Percentiles rank a stretch among this genome's conserved stretches.
Evolutionary conservation across 2,797 vertebrate genomes (phyloP).

Genomic region (Rhodeus uyekii): DNA sequence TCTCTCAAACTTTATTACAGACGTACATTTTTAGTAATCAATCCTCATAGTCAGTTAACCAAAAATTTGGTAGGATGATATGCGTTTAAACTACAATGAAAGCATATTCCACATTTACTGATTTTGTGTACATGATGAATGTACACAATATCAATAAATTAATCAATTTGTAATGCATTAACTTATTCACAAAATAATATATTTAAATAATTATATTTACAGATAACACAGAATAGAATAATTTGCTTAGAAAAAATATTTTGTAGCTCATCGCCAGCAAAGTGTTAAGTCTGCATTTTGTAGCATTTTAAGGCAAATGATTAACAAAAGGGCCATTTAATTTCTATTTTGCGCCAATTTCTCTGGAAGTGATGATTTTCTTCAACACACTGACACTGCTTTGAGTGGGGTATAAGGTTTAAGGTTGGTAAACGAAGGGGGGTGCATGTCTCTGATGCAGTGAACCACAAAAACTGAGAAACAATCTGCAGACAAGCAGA

Average conservation of each 20-base stretch:
- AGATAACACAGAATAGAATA: not conserved
- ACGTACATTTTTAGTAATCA: not conserved
- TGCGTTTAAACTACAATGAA: not conserved
- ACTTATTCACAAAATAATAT: not conserved
- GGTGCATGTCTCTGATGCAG: conserved; percentile 27
- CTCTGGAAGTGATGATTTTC: not conserved
- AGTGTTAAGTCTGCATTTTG: not conserved
- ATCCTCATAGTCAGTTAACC: not conserved
- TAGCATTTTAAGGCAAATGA: not conserved
- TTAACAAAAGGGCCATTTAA: not conserved
- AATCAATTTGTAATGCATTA: not conserved
- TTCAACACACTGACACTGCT: not conserved
- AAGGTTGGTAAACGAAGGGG: conserved; percentile 31
- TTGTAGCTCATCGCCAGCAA: not conserved
- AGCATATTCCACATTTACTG: not conserved
- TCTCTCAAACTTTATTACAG: not conserved
- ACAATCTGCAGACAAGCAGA: conserved; percentile 50
- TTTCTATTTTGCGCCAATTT: not conserved
- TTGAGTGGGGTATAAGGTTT: not conserved
- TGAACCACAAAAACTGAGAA: conserved; percentile 48
- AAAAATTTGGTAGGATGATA: not conserved
- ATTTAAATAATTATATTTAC: not conserved
- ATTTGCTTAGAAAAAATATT: not conserved
- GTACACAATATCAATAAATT: too few species aligned
- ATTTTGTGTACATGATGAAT: not conserved